These are phyloP conservation scores for Pachycephala philippinensis DNA, from an alignment of 2,113 vertebrate species.

Conservation along the genomic window DNA sequence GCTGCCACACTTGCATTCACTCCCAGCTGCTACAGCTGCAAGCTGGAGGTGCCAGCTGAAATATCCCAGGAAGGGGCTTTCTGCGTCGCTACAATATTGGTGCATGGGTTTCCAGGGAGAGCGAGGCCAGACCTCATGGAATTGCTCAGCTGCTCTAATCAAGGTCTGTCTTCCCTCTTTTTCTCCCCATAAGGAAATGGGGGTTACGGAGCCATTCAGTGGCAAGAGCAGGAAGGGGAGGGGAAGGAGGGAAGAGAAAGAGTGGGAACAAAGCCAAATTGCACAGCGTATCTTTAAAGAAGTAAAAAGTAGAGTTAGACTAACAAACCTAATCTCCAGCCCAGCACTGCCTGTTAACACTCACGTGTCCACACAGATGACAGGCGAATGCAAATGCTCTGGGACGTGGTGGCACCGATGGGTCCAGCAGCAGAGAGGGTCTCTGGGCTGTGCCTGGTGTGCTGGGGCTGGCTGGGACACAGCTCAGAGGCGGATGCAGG, in stretches of 20 bases:
- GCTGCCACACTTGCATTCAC: neutral
- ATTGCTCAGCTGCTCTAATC: neutral
- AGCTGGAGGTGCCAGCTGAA: neutral
- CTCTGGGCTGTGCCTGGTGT: neutral
- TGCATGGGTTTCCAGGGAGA: neutral
- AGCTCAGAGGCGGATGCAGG: neutral
- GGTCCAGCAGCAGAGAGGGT: neutral
- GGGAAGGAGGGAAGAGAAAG: neutral
- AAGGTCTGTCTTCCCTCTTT: neutral
- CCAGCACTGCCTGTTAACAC: neutral
- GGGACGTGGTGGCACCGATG: accelerated
- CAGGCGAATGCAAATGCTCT: neutral
- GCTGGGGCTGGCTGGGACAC: accelerated
- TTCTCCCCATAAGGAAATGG: neutral
- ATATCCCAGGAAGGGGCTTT: neutral
- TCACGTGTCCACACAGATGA: neutral
- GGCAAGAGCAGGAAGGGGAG: neutral
- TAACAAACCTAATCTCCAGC: neutral
- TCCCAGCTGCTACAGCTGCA: neutral
- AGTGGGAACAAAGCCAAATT: neutral
- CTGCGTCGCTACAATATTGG: neutral
- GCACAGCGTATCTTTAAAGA: neutral
- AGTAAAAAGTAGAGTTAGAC: neutral
- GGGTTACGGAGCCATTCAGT: neutral
- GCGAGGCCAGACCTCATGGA: neutral